Base-by-base conservation (phyloP, 2,797 vertebrate genomes). In the Poecilia velifera region DNA sequence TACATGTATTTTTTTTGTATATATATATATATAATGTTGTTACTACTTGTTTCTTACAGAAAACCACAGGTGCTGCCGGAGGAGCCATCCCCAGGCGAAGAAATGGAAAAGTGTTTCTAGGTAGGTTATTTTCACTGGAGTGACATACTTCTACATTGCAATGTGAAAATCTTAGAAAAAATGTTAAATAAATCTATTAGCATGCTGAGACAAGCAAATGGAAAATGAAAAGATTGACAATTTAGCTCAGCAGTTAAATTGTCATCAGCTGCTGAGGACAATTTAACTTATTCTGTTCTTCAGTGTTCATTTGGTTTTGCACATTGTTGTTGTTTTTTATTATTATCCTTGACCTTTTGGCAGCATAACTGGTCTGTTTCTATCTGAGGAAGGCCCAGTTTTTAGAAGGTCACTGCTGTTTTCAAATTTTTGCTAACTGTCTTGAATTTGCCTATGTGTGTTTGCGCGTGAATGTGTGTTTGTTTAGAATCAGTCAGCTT, bases 61-160 rank as follows among this genome's bases (percentile, higher is more conserved):
- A 98, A 95, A 93, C 97, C 95, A 97, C 97, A 93, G 98, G 98
- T 86, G 98, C 98, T 76, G 97, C 98, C 88, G 98, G 96, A 91
- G 98, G 98, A 68, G 97, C 97, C 87, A 94, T 97, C 89, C 97
- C 97, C 86, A 97, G 97, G 94, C 94, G 97, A 88, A 97, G 96
- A 92, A 98, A 98, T 83, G 96, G 97, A 89, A 98, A 98, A 96
- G 95, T 99, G 82, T 98, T 98, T 96, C 96, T 99, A 95, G 98
- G 98, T 99, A 96, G 95, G 53, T 76, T 3, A 8, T 13, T 34
- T 8, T 31, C 43, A 34, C n/a, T 57, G 31, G 10, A 22, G 53
- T 5, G 18, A 25, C 20, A 3, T 53, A 7, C 9, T 41, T 43
- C 68, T 28, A n/a, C 6, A 28, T 6, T 71, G 41, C 5, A 45